A percentile compares a stretch with the other conserved stretches of the same genome.
Evolutionary conservation across 2,113 vertebrate species (phyloP).

Genomic region (Trichechus manatus): DNA sequence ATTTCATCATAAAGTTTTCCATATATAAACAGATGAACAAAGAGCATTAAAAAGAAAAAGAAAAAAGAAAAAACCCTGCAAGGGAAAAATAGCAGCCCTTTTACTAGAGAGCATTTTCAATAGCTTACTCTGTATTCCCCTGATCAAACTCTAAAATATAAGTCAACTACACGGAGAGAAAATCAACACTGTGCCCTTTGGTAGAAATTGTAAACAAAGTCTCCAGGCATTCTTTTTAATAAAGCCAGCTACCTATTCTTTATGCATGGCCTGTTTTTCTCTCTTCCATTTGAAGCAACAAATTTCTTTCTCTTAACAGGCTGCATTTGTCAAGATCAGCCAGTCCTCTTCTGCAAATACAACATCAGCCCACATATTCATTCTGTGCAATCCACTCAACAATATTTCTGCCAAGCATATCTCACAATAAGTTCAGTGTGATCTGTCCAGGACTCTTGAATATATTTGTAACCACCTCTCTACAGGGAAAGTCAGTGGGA

Average conservation of each 20-base stretch:
- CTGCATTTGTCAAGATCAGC: conserved; percentile 55
- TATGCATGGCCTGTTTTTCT: not conserved
- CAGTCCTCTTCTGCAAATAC: not conserved
- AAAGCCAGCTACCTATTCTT: conserved; percentile 47
- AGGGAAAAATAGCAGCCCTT: not conserved
- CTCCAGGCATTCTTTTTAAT: conserved; percentile 8
- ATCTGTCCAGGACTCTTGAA: not conserved
- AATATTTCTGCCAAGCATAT: not conserved
- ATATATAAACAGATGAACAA: not conserved
- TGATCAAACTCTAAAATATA: conserved; percentile 29
- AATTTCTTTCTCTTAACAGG: conserved; percentile 58
- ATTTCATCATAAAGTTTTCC: not conserved
- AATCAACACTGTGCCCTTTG: not conserved
- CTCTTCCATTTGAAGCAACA: conserved; percentile 43
- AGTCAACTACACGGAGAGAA: not conserved
- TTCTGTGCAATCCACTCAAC: not conserved
- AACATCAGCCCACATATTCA: not conserved
- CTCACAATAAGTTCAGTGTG: not conserved
- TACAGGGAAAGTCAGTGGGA: not conserved
- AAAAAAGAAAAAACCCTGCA: not conserved
- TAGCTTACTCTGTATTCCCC: not conserved
- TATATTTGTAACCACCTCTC: conserved; percentile 1
- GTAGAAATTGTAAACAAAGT: not conserved
- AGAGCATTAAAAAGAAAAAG: conserved; percentile 18
- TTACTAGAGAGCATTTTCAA: conserved; percentile 30